Evolutionary conservation across 1,140 invertebrate species (phyloP), one percentile per base, ranked within the genome.

Genomic region (Pygmarrhopalites habei): DNA sequence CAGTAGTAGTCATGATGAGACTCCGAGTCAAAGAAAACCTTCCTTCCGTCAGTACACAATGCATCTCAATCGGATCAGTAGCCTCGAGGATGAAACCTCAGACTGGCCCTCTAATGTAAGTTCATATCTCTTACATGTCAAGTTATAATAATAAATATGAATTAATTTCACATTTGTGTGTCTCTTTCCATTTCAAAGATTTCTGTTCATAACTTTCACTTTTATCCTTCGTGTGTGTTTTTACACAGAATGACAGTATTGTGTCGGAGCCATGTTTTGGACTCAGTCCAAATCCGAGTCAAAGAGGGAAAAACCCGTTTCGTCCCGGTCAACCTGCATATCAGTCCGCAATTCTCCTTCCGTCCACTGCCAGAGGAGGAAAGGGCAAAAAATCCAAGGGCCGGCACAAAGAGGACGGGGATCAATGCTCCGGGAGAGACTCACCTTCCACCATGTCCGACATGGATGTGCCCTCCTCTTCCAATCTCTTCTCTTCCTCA

Each of bases 341-440:
- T 64, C 68, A 70, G 55, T 68, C 65, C n/a, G 68, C 68, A 19
- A 66, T 70, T 44, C 39, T 70, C 12, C n/a, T n/a, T n/a, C 61
- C 61, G 28, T 56, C 57, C 19, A 63, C 65, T n/a, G 43, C 44
- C 4, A 39, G 10, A 15, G 55, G 28, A 17, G 39, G 21, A 17
- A 14, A 21, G 23, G 23, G 4, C 15, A 58, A 39, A 32, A 21
- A 23, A 39, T 23, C 14, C n/a, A 55, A 55, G 14, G 23, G 7
- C 26, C 10, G 46, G 7, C 17, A 23, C 10, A 23, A 26, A 26
- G 51, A 53, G 23, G 26, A 53, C 5, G 21, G 26, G 14, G 46
- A 26, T 35, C 52, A 58, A 43, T 29, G 52, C 39, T 28, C 58
- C 19, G 62, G 62, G 23, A 44, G 57, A 64, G 62, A 64, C 23